Evolutionary conservation across 2,113 vertebrate genomes (phyloP).

Genomic region (Delphinus delphis): DNA sequence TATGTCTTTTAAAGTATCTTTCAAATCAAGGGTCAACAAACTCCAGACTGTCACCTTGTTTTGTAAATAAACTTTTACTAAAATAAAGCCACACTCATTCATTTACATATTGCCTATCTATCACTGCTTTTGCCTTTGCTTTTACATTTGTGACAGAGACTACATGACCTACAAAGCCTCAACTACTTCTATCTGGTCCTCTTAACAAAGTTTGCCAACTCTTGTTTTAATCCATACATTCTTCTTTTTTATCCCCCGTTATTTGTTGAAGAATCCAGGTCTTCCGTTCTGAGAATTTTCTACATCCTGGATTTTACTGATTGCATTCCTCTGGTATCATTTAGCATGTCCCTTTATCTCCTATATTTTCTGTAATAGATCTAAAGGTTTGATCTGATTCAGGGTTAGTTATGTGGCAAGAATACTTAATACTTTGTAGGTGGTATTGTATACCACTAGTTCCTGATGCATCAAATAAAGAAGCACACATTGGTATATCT

Average conservation of each 20-base stretch:
- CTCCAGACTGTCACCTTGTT: not conserved
- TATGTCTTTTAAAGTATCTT: not conserved
- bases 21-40: constrained; percentile 7
- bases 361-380: not conserved
- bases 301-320: not conserved
- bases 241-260: not conserved
- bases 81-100: not conserved
- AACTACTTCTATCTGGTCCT: not conserved
- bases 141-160: not conserved
- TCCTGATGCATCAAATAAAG: not conserved
- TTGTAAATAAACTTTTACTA: constrained; percentile 4
- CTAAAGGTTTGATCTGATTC: not conserved
- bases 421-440: not conserved
- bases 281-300: not conserved
- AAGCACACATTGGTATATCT: not conserved
- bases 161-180: not conserved
- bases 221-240: not conserved
- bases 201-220: not conserved
- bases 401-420: not conserved
- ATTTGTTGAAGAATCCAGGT: not conserved
- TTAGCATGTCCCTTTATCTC: not conserved
- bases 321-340: not conserved
- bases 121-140: not conserved
- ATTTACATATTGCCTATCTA: not conserved
- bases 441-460: not conserved